Base-by-base conservation (phyloP, 1,140 invertebrate species). In the Papilio xuthus region DNA sequence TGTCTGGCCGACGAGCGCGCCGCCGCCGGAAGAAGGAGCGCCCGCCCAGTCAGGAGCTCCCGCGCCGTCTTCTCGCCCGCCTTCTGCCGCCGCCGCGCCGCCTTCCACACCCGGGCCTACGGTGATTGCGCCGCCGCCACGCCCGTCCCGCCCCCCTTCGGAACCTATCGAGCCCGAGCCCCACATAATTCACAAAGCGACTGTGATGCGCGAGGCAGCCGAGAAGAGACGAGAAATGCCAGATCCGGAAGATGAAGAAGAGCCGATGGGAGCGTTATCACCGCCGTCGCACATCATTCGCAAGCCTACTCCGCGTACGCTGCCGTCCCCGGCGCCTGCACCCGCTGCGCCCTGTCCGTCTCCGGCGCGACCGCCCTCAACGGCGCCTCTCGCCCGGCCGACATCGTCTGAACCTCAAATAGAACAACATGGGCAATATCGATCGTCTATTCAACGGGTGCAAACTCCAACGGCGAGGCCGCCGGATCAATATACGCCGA, bases 141-240 rank as follows among this genome's bases (percentile, higher is more conserved):
- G 90, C 4, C 88, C 91, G 9, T 93, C 92, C 7, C 88, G 90
- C 3, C 88, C 91, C 23, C 89, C 89, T 2, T 94, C 94, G 73
- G 90, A 94, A 84, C 91, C 92, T 78, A 82, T 92, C 67, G 94
- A 93, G 81, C 94, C 89, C 3, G 88, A 94, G 79, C 93, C 92
- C n/a, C 92, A 93, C 81, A 89, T 94, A 73, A 93, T 93, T 80
- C 89, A 94, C 80, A 94, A 94, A 79, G 94, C 94, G 20, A 94
- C 94, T 26, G 94, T 94, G 1, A 94, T 94, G 94, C 88, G 93
- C 20, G 93, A 95, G 78, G 94, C 94, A 18, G 89, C 94, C n/a
- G 93, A 94, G 78, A 92, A 94, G 80, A 94, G 84, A 80, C 94
- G 83, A 60, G 90, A 85, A 87, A 94, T 88, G 88, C 89, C 92